A percentile compares a stretch with the other conserved stretches of the same genome.
Conservation (phyloP, 2,113 vertebrate species). For the Sinocyclocheilus anophthalmus region DNA sequence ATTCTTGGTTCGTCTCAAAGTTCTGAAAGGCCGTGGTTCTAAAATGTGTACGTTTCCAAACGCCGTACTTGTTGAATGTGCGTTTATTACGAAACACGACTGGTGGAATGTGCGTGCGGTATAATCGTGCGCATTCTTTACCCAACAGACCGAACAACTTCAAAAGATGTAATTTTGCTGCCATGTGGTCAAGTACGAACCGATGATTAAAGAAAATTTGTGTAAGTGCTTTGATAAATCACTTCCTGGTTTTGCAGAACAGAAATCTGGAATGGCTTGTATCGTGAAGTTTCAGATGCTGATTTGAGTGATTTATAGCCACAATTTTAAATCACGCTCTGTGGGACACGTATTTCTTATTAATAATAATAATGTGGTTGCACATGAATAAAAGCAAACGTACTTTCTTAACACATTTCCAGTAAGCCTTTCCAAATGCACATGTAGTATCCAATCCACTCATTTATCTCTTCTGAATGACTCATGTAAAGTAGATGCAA, state of each 20-base stretch:
- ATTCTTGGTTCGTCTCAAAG: neutral
- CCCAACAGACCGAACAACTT: neutral
- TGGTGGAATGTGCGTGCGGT: neutral
- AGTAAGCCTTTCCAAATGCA: neutral
- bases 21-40: conserved; percentile 11
- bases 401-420: neutral
- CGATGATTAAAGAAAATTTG: conserved; percentile 16
- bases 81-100: neutral
- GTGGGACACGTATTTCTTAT: neutral
- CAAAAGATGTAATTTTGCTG: conserved; percentile 22
- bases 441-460: neutral
- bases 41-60: conserved; percentile 20
- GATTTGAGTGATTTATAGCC: conserved; percentile 22
- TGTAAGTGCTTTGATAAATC: conserved; percentile 18
- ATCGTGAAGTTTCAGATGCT: conserved; percentile 24
- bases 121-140: neutral
- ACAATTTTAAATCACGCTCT: neutral
- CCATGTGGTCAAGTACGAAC: conserved; percentile 24
- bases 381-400: neutral
- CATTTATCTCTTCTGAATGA: neutral
- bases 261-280: conserved; percentile 9
- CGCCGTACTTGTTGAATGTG: neutral
- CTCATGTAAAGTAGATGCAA: conserved; percentile 35
- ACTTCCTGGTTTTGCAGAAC: conserved; percentile 8
- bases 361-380: neutral